Evolutionary conservation across 2,888 invertebrate genomes (phyloP).

Genomic region (Drosophila gaucha): DNA sequence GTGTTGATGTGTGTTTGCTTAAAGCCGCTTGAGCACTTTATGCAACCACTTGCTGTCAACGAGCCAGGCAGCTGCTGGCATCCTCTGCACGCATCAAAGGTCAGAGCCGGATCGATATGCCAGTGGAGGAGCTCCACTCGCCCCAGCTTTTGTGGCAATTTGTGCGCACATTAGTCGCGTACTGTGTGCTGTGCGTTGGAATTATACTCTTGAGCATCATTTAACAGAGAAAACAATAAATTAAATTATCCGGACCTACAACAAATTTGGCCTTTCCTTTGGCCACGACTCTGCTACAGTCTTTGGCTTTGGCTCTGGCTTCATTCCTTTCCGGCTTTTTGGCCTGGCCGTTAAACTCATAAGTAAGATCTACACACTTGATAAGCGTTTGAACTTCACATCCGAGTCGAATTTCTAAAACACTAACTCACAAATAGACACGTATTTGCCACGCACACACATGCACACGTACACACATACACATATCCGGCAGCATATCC

Average conservation of each 20-base stretch:
- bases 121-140: not conserved
- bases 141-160: conserved; percentile 58
- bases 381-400: conserved; percentile 78
- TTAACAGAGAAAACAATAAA: conserved; percentile 78
- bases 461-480: conserved; percentile 13
- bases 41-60: conserved; percentile 52
- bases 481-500: conserved; percentile 67
- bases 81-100: conserved; percentile 60
- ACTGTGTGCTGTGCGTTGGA: conserved; percentile 51
- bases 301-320: conserved; percentile 1
- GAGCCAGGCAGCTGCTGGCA: conserved; percentile 24
- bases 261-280: conserved; percentile 73
- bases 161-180: conserved; percentile 77
- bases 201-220: conserved; percentile 81
- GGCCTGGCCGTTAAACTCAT: conserved; percentile 69
- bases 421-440: conserved; percentile 79
- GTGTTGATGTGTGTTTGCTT: conserved; percentile 14
- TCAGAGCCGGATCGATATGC: conserved; percentile 54
- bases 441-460: conserved; percentile 48
- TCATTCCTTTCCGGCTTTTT: conserved; percentile 19
- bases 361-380: conserved; percentile 81
- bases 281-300: not conserved
- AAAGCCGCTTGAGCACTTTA: conserved; percentile 59
- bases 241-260: conserved; percentile 76
- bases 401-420: conserved; percentile 76